Evolutionary conservation across 2,113 vertebrate genomes (phyloP).

Genomic region (Bujurquina vittata): DNA sequence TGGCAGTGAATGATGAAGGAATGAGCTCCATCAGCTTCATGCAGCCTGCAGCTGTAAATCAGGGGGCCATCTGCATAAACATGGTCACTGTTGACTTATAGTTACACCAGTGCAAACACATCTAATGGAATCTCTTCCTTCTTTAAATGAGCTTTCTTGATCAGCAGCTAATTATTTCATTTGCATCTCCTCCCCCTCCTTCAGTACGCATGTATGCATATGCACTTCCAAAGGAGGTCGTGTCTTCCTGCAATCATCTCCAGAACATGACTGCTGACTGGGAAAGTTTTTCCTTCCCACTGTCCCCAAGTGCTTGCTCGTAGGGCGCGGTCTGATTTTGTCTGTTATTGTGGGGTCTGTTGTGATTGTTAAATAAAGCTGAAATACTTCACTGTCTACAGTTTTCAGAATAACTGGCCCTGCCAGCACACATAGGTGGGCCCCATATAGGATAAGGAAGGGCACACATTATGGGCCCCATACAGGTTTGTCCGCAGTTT

Average conservation of each 20-base stretch:
- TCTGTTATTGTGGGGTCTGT: too few species aligned
- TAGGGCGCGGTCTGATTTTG: too few species aligned
- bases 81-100: not conserved
- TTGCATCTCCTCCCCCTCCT: not conserved
- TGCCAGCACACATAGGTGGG: too few species aligned
- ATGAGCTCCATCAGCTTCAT: slow-evolving; percentile 9
- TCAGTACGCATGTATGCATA: too few species aligned
- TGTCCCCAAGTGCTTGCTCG: too few species aligned
- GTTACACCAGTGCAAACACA: not conserved
- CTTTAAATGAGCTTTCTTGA: not conserved
- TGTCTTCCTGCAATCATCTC: too few species aligned
- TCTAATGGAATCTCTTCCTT: not conserved
- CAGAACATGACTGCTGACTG: too few species aligned
- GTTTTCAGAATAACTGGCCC: not conserved
- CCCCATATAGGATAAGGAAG: too few species aligned
- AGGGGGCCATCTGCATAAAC: not conserved
- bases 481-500: too few species aligned
- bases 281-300: too few species aligned
- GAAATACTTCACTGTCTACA: not conserved
- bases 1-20: not conserved
- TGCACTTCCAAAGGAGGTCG: too few species aligned
- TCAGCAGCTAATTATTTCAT: not conserved
- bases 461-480: too few species aligned
- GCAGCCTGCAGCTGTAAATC: slow-evolving; percentile 59
- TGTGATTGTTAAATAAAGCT: not conserved